Percentiles rank a stretch among this genome's conserved stretches.
These are phyloP conservation scores for Ichneumon xanthorius DNA, from an alignment of 2,888 invertebrate species.

Conservation along the genomic window DNA sequence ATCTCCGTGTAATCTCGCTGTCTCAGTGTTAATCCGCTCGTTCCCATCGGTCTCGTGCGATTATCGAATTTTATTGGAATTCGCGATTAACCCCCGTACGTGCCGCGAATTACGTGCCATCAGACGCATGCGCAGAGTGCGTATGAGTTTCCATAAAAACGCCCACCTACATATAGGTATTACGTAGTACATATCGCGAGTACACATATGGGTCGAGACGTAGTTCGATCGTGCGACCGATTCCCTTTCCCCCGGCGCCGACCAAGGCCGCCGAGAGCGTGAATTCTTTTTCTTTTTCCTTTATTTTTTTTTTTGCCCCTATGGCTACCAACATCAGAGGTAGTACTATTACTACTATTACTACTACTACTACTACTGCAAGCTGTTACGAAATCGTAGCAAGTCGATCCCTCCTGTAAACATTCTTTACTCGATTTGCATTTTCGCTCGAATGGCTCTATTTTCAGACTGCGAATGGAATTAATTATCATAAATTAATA, in stretches of 20 bases:
- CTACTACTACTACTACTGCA: background rate
- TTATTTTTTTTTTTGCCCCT: background rate
- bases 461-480: too few species aligned
- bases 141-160: conserved; percentile 51
- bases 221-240: conserved; percentile 51
- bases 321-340: background rate
- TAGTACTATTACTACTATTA: background rate
- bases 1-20: conserved; percentile 11
- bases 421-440: background rate
- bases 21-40: background rate
- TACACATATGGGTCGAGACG: conserved; percentile 27
- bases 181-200: background rate
- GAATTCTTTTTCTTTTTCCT: conserved; percentile 26
- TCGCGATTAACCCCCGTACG: background rate
- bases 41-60: background rate
- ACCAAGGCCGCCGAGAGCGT: conserved; percentile 60
- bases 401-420: background rate
- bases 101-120: conserved; percentile 7
- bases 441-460: too few species aligned
- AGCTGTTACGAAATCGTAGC: background rate
- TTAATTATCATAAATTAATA: too few species aligned
- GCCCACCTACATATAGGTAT: conserved; percentile 25
- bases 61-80: background rate
- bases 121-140: conserved; percentile 4
- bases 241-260: conserved; percentile 39